Conservation (phyloP, 2,888 invertebrate genomes). For the Dendrolimus pini region DNA sequence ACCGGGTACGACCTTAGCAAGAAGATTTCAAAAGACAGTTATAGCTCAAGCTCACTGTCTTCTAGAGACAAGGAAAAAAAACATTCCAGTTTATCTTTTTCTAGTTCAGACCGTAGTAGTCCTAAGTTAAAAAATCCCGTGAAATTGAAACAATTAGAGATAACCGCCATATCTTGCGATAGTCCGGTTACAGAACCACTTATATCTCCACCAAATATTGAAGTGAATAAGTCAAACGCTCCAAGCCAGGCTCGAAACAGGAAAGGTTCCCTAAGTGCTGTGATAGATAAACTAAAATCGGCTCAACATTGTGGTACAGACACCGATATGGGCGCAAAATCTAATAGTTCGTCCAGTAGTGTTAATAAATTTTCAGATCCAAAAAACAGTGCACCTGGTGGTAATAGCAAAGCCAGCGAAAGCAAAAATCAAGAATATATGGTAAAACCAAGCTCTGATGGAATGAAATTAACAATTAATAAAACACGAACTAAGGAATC, state of each 20-base stretch:
- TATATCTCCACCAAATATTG: conserved; percentile 71
- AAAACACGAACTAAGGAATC: conserved; percentile 88
- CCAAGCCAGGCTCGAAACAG: conserved; percentile 80
- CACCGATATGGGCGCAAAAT: conserved; percentile 62
- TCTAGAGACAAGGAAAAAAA: conserved; percentile 76
- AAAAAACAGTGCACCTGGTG: conserved; percentile 53
- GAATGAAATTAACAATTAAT: conserved; percentile 94
- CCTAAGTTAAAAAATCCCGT: conserved; percentile 82
- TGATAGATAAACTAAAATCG: conserved; percentile 90
- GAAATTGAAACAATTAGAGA: conserved; percentile 82
- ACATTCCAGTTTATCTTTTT: conserved; percentile 67
- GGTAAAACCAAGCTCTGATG: conserved; percentile 92
- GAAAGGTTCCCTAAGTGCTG: conserved; percentile 87
- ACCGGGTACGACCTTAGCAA: conserved; percentile 74
- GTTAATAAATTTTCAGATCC: conserved; percentile 66
- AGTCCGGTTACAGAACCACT: conserved; percentile 58
- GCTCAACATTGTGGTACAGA: conserved; percentile 81
- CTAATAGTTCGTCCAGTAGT: conserved; percentile 58
- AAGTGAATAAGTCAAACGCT: conserved; percentile 78
- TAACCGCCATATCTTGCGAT: conserved; percentile 73
- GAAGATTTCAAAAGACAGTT: conserved; percentile 72
- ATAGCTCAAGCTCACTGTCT: conserved; percentile 50
- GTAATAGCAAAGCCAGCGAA: conserved; percentile 52
- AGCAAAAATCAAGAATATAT: conserved; percentile 89
- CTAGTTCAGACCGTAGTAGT: conserved; percentile 77